Evolutionary conservation across 1,140 invertebrate genomes (phyloP), one percentile per base, ranked within the genome.

Genomic region (Grapholita molesta): DNA sequence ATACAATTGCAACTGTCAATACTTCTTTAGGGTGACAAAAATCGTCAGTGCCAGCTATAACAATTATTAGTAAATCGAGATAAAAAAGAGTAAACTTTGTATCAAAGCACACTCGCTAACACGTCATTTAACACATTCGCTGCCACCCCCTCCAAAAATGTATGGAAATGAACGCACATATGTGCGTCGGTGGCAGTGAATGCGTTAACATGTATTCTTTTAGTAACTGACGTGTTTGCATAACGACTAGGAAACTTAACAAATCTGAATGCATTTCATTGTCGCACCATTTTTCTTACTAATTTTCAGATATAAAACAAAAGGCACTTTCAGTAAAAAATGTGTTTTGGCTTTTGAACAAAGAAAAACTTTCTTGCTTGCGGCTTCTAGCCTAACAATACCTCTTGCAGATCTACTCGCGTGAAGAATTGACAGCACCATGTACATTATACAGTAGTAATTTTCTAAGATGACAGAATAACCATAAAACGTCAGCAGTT

Each of bases 341-440:
- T 35, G 33, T 12, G 7, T 35, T 35, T 35, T 35, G 33, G 33
- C 33, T 35, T 35, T 35, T 35, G 0, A 33, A 33, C 32, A 35
- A 35, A 35, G 12, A 12, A n/a, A n/a, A 35, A 12, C 33, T 12
- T 35, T 12, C 6, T 12, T 12, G 33, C 6, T n/a, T 35, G 38
- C 38, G 38, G 38, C 38, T 42, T 42, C 38, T 6, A 42, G n/a
- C 38, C n/a, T n/a, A n/a, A n/a, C n/a, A n/a, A 23, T 57, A 12
- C 9, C 33, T 32, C 33, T 35, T 35, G 33, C 33, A 23, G 18
- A 11, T 5, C 11, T 57, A 33, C 23, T 57, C 53, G 25, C 53
- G 23, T 3, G 64, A 65, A 65, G 64, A 65, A 65, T 33, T 35
- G 33, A 65, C 64, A 33, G 64, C 33, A 35, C 64, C 28, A 65